Evolutionary conservation across 2,888 invertebrate species (phyloP), one percentile per base, ranked within the genome.

Genomic region (Trypoxylon attenuatum): DNA sequence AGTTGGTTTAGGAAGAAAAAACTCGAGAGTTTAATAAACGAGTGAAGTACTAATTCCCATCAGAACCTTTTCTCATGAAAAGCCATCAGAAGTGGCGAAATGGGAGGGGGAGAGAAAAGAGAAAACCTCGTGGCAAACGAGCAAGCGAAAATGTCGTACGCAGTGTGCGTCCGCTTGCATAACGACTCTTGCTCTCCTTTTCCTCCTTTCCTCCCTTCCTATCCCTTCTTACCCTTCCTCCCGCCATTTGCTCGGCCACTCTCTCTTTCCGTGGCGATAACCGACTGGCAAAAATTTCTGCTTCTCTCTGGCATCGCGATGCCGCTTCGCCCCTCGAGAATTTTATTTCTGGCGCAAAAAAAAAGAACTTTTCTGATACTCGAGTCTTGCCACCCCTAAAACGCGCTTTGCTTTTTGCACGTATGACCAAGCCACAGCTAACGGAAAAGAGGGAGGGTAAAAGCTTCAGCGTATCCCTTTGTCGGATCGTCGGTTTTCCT

Each of bases 111-210:
- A 22, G 49, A 38, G 50, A 29, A 21, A 46, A 18, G 27, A 13
- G 19, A 45, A 56, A 43, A n/a, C n/a, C n/a, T n/a, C n/a, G n/a
- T n/a, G n/a, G n/a, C n/a, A n/a, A n/a, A n/a, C 8, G 29, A 42
- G 61, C 43, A 74, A n/a, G n/a, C 71, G 69, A 71, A 79, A 79
- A 79, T 77, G 72, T 79, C 59, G 69, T 66, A 58, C 71, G 71
- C 70, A 69, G 62, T 53, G 60, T 43, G 61, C 33, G 58, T 49
- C 45, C 25, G 55, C 52, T 74, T 73, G 67, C 73, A 67, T 65
- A 77, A 76, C 69, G n/a, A 47, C 22, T 52, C 52, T 49, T 22
- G 39, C 51, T 45, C 22, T 8, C 22, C 33, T 46, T 29, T 39
- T 18, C 42, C 54, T 42, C 33, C n/a, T n/a, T 42, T 15, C 29